Conservation (phyloP, 1,140 invertebrate genomes). For the Atta texana region DNA sequence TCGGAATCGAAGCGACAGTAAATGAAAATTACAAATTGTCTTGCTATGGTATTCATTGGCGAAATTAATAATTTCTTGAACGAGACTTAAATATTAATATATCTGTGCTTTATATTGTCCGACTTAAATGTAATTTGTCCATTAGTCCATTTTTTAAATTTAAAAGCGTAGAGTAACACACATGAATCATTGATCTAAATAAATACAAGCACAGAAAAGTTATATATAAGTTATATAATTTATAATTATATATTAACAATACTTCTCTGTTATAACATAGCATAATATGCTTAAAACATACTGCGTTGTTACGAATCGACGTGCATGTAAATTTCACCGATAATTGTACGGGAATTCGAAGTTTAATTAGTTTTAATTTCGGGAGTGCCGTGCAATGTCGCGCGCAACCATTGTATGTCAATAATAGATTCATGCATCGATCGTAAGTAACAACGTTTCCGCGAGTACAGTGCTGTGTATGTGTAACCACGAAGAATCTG, state of each 20-base stretch:
- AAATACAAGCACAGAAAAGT: no score
- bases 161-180: no score
- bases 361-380: conserved; percentile 14
- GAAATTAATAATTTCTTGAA: background rate
- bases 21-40: background rate
- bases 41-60: background rate
- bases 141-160: no score
- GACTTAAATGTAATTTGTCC: background rate
- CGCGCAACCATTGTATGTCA: background rate
- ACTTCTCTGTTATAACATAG: background rate
- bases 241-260: background rate
- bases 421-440: background rate
- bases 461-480: background rate
- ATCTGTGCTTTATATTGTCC: background rate
- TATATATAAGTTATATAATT: background rate
- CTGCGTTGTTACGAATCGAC: background rate
- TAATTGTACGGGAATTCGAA: background rate
- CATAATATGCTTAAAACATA: background rate
- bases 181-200: no score
- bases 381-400: background rate
- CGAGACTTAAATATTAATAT: background rate
- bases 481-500: background rate
- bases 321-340: background rate
- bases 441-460: background rate
- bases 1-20: background rate